Percentiles rank a stretch among this genome's conserved stretches.
These are phyloP conservation scores for Ciconia maguari DNA, from an alignment of 2,113 vertebrate species.

Conservation along the genomic window DNA sequence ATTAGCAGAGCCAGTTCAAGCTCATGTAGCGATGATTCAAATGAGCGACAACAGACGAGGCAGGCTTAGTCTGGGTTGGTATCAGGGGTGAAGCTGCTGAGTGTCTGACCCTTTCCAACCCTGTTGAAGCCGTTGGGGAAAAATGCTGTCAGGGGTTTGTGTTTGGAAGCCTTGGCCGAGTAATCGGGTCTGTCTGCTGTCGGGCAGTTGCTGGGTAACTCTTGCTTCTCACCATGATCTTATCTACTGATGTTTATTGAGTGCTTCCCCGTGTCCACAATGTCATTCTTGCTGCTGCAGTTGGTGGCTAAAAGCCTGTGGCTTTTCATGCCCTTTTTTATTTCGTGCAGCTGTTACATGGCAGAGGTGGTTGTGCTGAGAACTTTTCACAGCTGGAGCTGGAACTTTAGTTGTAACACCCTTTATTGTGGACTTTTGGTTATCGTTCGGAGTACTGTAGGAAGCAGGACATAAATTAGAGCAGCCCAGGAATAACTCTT, in stretches of 20 bases:
- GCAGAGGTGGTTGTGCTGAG: neutral
- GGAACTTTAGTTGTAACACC: neutral
- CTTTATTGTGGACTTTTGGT: neutral
- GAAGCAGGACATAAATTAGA: neutral
- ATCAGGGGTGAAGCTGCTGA: neutral
- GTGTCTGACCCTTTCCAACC: neutral
- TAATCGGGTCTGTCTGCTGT: neutral
- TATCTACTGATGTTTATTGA: too few relatives aligned
- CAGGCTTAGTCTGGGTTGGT: neutral
- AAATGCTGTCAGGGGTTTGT: neutral
- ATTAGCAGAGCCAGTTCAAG: neutral
- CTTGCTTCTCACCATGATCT: neutral
- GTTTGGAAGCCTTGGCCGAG: neutral
- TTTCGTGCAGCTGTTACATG: neutral
- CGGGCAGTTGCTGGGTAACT: neutral
- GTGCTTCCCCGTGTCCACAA: neutral
- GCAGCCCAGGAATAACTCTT: neutral
- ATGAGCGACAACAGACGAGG: neutral
- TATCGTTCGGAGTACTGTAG: neutral
- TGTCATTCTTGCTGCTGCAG: neutral
- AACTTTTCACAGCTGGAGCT: neutral
- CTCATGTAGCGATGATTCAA: fast-evolving
- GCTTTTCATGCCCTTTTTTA: neutral
- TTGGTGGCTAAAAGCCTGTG: neutral
- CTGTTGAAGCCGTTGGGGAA: neutral